A percentile compares a stretch with the other conserved stretches of the same genome.
Evolutionary conservation across 2,797 vertebrate species (phyloP).

Genomic region (Coccyzus lansbergi): DNA sequence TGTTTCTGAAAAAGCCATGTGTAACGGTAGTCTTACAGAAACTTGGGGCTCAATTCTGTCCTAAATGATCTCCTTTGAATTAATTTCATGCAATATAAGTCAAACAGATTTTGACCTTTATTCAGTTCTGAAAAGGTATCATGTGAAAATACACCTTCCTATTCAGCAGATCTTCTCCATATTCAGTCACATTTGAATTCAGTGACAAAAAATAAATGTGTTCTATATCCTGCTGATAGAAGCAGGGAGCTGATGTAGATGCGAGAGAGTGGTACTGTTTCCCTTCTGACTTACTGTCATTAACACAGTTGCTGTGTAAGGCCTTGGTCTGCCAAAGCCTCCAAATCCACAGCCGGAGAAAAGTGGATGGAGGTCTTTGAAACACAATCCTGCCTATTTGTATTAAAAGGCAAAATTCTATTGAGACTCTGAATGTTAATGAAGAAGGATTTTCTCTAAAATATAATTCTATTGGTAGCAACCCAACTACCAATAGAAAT

Average conservation of each 20-base stretch:
- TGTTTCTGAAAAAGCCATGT: slow-evolving; percentile 17
- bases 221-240: slow-evolving; percentile 25
- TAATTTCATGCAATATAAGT: slow-evolving; percentile 37
- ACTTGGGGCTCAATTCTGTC: slow-evolving; percentile 4
- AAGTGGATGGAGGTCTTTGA: not conserved
- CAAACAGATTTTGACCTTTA: slow-evolving; percentile 57
- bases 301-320: slow-evolving; percentile 9
- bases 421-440: not conserved
- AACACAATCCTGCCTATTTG: not conserved
- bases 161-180: slow-evolving; percentile 31
- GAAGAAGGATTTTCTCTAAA: not conserved
- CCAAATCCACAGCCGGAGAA: not conserved
- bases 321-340: slow-evolving; percentile 1
- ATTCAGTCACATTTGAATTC: slow-evolving; percentile 32
- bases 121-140: slow-evolving; percentile 24
- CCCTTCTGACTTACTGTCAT: slow-evolving; percentile 26
- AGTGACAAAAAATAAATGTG: slow-evolving; percentile 36
- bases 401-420: not conserved
- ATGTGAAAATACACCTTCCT: slow-evolving; percentile 32
- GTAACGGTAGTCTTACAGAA: not conserved
- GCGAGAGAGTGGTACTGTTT: not conserved
- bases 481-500: not conserved
- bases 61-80: slow-evolving; percentile 23
- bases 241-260: not conserved
- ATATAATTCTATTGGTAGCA: not conserved